phyloP scores from a whole-genome alignment of 2,888 invertebrate species.

The Julus scanicus region DNA sequence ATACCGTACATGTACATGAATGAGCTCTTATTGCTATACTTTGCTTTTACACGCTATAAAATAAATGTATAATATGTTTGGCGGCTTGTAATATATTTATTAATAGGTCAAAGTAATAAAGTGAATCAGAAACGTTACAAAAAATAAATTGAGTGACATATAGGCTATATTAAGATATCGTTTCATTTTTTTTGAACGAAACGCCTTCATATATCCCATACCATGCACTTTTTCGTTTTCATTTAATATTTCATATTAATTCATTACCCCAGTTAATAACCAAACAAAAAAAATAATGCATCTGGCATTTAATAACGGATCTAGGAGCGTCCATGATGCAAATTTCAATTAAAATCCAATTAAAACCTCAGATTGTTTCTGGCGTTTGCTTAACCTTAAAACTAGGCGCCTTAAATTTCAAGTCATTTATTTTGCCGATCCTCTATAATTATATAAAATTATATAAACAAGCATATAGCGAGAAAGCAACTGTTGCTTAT shows the following conservation, averaged over 20 bases:
- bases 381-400: neutral
- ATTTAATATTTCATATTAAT: neutral
- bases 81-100: neutral
- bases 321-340: neutral
- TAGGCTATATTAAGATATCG: neutral
- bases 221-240: neutral
- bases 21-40: too few species aligned
- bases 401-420: neutral
- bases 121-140: neutral
- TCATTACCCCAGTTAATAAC: neutral
- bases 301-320: constrained; percentile 40
- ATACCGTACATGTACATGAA: too few species aligned
- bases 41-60: neutral
- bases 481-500: neutral
- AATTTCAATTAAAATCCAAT: constrained; percentile 43
- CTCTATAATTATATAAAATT: constrained; percentile 7
- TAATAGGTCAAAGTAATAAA: constrained; percentile 16
- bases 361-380: constrained; percentile 21
- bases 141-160: neutral
- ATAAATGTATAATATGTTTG: neutral
- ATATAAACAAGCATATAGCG: constrained; percentile 1
- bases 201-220: neutral
- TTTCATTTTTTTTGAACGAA: neutral
- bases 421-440: neutral
- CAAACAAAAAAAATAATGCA: neutral